Percentiles rank a stretch among this genome's conserved stretches.
Conservation (phyloP, 2,888 invertebrate species). For the Pyrocoelia pectoralis region DNA sequence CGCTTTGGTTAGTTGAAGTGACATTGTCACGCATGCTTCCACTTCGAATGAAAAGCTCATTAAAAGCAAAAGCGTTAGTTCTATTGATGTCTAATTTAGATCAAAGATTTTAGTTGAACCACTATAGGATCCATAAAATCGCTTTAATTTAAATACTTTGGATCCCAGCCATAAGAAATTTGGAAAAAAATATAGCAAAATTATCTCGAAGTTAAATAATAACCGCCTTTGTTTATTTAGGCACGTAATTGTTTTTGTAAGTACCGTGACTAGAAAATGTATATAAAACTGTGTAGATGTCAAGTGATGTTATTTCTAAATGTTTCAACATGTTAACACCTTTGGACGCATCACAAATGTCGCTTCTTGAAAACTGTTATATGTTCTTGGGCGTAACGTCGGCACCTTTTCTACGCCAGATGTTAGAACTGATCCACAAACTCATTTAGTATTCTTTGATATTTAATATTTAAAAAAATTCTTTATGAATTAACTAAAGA, state of each 20-base stretch:
- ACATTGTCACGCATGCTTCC: not conserved
- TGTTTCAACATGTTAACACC: conserved; percentile 31
- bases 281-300: conserved; percentile 8
- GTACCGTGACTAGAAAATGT: not conserved
- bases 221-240: not conserved
- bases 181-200: not conserved
- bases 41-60: conserved; percentile 1
- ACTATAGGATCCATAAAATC: conserved; percentile 1
- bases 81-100: not conserved
- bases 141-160: not conserved
- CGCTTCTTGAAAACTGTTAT: conserved; percentile 28
- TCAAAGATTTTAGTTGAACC: not conserved
- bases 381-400: conserved; percentile 38
- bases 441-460: conserved; percentile 39
- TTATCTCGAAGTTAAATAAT: not conserved
- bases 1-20: not conserved
- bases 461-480: conserved; percentile 39
- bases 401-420: conserved; percentile 40
- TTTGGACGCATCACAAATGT: conserved; percentile 30
- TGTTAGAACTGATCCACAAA: conserved; percentile 36
- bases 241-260: conserved; percentile 1
- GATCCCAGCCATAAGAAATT: not conserved
- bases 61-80: not conserved
- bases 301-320: conserved; percentile 16
- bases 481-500: conserved; percentile 17